Evolutionary conservation across 1,140 invertebrate species (phyloP), one percentile per base, ranked within the genome.

Genomic region (Saxidomus purpurata): DNA sequence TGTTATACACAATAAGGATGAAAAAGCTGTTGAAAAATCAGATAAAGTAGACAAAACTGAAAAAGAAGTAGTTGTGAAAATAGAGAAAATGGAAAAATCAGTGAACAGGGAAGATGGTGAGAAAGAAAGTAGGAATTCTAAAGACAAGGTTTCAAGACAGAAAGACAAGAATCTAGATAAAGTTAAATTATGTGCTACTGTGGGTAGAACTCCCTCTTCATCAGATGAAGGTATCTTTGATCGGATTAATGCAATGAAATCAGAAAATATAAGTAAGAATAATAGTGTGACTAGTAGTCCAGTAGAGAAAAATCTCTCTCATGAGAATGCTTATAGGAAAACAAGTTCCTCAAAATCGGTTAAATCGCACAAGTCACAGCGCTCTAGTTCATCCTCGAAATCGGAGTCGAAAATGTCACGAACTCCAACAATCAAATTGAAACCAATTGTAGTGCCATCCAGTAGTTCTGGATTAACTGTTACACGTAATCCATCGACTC

Each of bases 401-500:
- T 89, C 93, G 4, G 94, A 95, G 71, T 93, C 93, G 4, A 95
- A 95, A 89, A 87, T 95, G 25, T 92, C 93, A n/a, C 94, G 94
- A 91, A 94, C 94, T 31, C 93, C 94, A 8, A 95, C 95, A 25
- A 94, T 95, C n/a, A 94, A 95, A 83, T 85, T 95, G 47, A 95
- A 95, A 89, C 95, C 94, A n/a, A 89, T 95, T 38, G 92, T 90
- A 22, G 92, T 95, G 71, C 92, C 94, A 40, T 85, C 93, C 13
- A 91, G 92, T 55, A 92, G 93, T 38, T 91, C 92, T 6, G 93
- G 90, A 89, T 79, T 94, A 52, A 84, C 59, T 2, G 76, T 89
- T 4, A 34, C 89, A 49, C 76, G 86, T 76, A 88, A 87, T 49
- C 87, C 92, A 38, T 69, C 93, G 11, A 89, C 90, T 15, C 85